These are phyloP conservation scores for Rhea pennata DNA, from an alignment of 2,113 vertebrate genomes.

Conservation along the genomic window DNA sequence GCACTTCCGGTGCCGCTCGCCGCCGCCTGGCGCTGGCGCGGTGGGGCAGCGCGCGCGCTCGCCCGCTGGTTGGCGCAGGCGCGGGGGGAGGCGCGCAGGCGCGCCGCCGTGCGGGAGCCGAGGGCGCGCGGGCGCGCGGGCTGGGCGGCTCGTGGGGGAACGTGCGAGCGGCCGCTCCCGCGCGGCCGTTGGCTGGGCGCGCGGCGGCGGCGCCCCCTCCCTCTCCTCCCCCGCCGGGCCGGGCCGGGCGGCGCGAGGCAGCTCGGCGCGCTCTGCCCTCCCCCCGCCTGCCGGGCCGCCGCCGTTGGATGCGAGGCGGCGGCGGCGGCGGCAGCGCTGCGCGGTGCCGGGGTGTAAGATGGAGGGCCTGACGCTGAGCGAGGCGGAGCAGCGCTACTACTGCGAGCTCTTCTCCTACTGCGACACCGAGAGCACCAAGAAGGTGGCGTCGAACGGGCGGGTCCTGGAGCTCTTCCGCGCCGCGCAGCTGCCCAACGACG, in stretches of 20 bases:
- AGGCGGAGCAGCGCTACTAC: slow-evolving; percentile 96
- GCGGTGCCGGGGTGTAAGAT: slow-evolving; percentile 73
- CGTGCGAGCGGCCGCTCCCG: background rate
- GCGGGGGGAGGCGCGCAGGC: background rate
- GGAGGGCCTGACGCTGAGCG: slow-evolving; percentile 95
- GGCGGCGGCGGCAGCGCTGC: background rate
- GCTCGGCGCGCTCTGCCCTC: background rate
- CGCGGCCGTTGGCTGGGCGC: background rate
- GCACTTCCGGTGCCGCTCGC: background rate
- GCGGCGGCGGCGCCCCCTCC: background rate
- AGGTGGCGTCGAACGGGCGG: slow-evolving; percentile 92
- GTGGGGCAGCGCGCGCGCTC: background rate
- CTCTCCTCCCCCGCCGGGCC: no score
- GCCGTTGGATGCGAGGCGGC: background rate
- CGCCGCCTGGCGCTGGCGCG: background rate
- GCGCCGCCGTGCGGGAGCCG: background rate
- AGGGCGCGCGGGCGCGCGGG: background rate
- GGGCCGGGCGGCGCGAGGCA: background rate
- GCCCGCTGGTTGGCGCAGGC: background rate
- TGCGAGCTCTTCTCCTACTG: slow-evolving; percentile 96
- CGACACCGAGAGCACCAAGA: slow-evolving; percentile 97
- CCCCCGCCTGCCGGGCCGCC: background rate
- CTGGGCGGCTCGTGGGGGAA: background rate
- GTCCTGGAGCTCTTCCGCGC: slow-evolving; percentile 96
- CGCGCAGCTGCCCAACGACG: slow-evolving; percentile 94